Conservation (phyloP, 2,888 invertebrate genomes). For the Ennomos quercinarius region DNA sequence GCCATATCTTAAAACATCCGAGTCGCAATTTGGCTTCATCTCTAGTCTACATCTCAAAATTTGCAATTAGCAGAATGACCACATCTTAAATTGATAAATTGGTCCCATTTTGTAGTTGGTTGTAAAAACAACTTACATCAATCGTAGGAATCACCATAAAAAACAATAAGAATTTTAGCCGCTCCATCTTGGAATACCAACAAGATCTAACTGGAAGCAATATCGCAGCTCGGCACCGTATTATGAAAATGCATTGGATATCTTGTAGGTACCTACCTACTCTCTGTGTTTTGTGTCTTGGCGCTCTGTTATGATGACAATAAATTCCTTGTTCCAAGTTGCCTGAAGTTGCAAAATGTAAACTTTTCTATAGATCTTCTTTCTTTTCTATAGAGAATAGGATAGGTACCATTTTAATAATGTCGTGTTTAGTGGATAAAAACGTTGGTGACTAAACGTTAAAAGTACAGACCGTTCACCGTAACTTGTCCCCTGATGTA, state of each 20-base stretch:
- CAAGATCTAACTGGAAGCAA: constrained; percentile 16
- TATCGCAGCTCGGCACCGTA: neutral
- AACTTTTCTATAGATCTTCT: neutral
- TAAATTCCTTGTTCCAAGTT: constrained; percentile 34
- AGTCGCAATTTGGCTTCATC: too few relatives aligned
- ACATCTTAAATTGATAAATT: neutral
- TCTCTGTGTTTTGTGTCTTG: too few relatives aligned
- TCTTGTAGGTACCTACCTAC: too few relatives aligned
- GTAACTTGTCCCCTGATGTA: too few relatives aligned
- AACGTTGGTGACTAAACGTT: too few relatives aligned
- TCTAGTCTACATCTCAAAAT: too few relatives aligned
- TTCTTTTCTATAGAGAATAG: too few relatives aligned
- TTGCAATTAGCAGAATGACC: too few relatives aligned
- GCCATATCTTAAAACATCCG: too few relatives aligned
- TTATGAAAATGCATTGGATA: constrained; percentile 6
- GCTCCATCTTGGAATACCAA: constrained; percentile 24
- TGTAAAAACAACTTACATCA: constrained; percentile 35
- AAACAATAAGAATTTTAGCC: constrained; percentile 25
- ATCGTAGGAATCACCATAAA: constrained; percentile 31
- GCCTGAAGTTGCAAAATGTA: neutral
- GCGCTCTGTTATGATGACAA: constrained; percentile 43
- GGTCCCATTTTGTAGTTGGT: too few relatives aligned
- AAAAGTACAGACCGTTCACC: too few relatives aligned
- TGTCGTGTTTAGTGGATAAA: too few relatives aligned
- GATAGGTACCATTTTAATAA: neutral